Conservation (phyloP, 2,113 vertebrate species). For the Ia io region DNA sequence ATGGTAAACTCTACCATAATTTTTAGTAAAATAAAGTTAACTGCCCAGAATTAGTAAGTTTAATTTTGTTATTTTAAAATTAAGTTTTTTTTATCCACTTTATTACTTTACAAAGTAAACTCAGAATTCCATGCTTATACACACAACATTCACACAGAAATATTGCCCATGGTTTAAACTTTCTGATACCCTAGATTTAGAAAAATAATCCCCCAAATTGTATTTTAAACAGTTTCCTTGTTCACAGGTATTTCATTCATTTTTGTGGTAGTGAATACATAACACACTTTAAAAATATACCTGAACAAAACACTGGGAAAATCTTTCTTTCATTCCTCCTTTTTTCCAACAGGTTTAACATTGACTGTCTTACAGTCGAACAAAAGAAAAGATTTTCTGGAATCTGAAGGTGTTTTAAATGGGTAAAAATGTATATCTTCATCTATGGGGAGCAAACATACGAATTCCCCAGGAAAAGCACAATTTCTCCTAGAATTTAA, state of each 20-base stretch:
- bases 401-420: conserved; percentile 68
- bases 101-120: conserved; percentile 38
- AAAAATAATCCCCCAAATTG: not conserved
- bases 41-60: conserved; percentile 18
- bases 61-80: conserved; percentile 43
- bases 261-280: conserved; percentile 5
- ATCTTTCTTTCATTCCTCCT: conserved; percentile 3
- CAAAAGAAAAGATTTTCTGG: conserved; percentile 72
- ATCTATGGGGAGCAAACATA: not conserved
- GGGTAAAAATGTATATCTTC: conserved; percentile 68
- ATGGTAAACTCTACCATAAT: not conserved
- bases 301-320: conserved; percentile 36
- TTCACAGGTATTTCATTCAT: conserved; percentile 13
- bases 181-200: conserved; percentile 15
- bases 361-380: conserved; percentile 68
- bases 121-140: not conserved
- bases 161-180: not conserved
- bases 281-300: not conserved
- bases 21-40: conserved; percentile 35
- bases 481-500: conserved; percentile 31
- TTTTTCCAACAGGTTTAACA: conserved; percentile 78
- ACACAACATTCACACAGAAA: not conserved
- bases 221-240: conserved; percentile 22
- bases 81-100: conserved; percentile 25
- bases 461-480: not conserved